Evolutionary conservation across 2,113 vertebrate species (phyloP), one percentile per base, ranked within the genome.

Genomic region (Forbesichthys papilliferus): DNA sequence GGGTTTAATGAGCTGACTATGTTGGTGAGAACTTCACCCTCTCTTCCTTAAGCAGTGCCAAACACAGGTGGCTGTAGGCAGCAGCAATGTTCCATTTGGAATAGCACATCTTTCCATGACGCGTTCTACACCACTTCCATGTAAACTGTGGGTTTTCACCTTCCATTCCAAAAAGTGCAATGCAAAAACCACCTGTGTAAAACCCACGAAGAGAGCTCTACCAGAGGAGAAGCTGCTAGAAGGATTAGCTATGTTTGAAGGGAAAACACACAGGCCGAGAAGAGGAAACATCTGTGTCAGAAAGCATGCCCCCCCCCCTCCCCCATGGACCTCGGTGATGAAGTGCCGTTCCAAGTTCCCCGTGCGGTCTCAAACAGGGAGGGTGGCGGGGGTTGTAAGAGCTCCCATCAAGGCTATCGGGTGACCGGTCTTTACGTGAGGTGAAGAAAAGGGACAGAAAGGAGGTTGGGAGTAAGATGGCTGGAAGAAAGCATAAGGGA

Each of bases 211-310:
- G 55, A 16, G 16, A 65, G 33, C 5, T 16, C n/a, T 46, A 73
- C 66, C 71, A 66, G 68, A 70, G 9, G 59, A 27, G 75, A 60
- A 78, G 60, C 61, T 11, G 11, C 72, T 71, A 6, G n/a, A 61
- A 64, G 69, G 68, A 74, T 74, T 74, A 64, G 75, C 33, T 9
- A 0, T 74, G 79, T 86, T 88, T 84, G 54, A 69, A 82, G 63
- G 83, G 75, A 83, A 89, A 90, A 87, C 75, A 76, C 18, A 56
- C 59, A 74, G 48, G 48, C 7, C 73, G 64, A 58, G 27, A 67
- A 81, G 72, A 75, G 69, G 72, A 91, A 90, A 87, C 80, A 86
- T 84, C 73, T 86, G 84, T 69, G 75, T 82, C 74, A 70, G 65
- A 67, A 60, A 68, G 74, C 63, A 10, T 48, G 69, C 80, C 72